Evolutionary conservation across 2,888 invertebrate species (phyloP), one percentile per base, ranked within the genome.

Genomic region (Tinea semifulvella): DNA sequence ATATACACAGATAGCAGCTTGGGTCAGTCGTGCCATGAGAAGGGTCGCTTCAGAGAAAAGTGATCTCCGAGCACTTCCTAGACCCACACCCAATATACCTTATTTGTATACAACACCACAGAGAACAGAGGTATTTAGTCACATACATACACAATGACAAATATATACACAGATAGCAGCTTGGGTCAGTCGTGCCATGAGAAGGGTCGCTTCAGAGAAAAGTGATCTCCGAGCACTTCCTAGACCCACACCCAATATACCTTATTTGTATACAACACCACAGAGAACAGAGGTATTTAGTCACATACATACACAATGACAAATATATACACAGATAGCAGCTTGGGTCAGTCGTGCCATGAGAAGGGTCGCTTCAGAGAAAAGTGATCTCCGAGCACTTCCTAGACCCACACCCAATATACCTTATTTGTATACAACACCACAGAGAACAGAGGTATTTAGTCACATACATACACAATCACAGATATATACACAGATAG

Each of bases 61-160:
- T 48, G 92, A 91, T 66, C 88, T 88, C 27, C 83, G 89, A 45
- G 92, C 92, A 64, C 84, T 88, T 36, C 84, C 87, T 7, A 88
- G 89, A 47, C 83, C 89, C 43, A 87, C 90, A 7, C 89, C 93
- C 6, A 83, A 88, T 5, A 86, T 91, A 48, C 96, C 96, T 16
- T 94, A 93, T 67, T 82, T 90, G 19, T 96, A 94, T 71, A 87
- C 91, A 52, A 96, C 95, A 25, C 95, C 96, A 39, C 88, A 89
- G 52, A 54, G 65, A 42, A 71, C 70, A 4, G 65, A 69, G 67
- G 77, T 73, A 55, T n/a, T n/a, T n/a, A n/a, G n/a, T n/a, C n/a
- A n/a, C n/a, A n/a, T n/a, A n/a, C n/a, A n/a, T n/a, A n/a, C n/a
- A n/a, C n/a, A n/a, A n/a, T n/a, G n/a, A n/a, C n/a, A n/a, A n/a